Evolutionary conservation across 1,140 invertebrate species (phyloP).

Genomic region (Chironomus tepperi): DNA sequence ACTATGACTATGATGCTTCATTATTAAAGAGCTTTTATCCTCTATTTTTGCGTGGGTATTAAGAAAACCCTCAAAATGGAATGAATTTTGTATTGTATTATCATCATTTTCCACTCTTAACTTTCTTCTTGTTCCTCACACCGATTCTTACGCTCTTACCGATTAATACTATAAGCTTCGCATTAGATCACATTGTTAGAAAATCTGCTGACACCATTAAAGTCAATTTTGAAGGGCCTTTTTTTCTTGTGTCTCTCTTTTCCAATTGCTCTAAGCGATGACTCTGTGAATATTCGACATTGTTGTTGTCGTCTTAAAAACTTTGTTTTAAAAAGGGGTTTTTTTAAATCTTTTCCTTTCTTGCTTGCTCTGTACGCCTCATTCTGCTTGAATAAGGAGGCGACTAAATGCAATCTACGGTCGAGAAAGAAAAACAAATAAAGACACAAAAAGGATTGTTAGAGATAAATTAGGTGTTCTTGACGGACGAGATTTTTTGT

Average conservation of each 20-base stretch:
- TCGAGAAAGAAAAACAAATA: too few relatives aligned
- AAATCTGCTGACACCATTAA: conserved; percentile 7
- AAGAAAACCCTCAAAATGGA: neutral
- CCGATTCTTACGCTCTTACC: neutral
- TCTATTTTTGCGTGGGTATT: neutral
- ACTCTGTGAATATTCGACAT: neutral
- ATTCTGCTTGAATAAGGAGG: neutral
- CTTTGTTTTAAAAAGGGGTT: neutral
- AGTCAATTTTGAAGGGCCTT: conserved; percentile 6
- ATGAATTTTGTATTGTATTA: neutral
- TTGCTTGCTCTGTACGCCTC: neutral
- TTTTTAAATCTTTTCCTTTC: neutral
- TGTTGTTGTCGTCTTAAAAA: neutral
- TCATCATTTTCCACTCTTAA: neutral
- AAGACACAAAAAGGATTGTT: too few relatives aligned
- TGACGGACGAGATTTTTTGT: too few relatives aligned
- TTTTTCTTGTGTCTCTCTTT: conserved; percentile 3
- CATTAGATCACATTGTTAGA: neutral
- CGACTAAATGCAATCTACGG: too few relatives aligned
- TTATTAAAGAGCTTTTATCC: too few relatives aligned
- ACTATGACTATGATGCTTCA: too few relatives aligned
- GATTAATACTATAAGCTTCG: conserved; percentile 1
- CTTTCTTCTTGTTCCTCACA: neutral
- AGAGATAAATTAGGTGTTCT: too few relatives aligned
- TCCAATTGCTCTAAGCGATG: neutral